A percentile compares a stretch with the other conserved stretches of the same genome.
Evolutionary conservation across 2,113 vertebrate species (phyloP).

Genomic region (Lota lota): DNA sequence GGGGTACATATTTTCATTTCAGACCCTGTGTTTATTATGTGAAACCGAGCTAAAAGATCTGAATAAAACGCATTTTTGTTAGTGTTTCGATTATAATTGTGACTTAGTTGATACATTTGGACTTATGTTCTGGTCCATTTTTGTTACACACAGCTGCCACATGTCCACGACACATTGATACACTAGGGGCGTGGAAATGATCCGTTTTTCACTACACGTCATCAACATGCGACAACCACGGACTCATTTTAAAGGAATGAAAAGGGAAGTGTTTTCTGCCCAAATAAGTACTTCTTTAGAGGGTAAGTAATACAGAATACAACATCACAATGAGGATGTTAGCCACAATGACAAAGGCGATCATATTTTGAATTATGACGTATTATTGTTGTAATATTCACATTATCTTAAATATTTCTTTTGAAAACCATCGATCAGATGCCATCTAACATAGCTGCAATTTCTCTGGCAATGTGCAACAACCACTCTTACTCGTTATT

Average conservation of each 20-base stretch:
- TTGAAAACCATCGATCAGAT: too few species aligned
- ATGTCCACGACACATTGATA: too few species aligned
- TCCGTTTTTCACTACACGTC: constrained; percentile 34
- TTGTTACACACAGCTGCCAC: too few species aligned
- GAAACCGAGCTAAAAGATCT: constrained; percentile 39
- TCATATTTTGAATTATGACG: too few species aligned
- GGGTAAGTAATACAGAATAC: constrained; percentile 32
- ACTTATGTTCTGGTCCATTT: neutral
- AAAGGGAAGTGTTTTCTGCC: neutral
- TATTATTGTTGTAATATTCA: too few species aligned
- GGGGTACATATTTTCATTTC: constrained; percentile 11
- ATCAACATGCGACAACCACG: constrained; percentile 37
- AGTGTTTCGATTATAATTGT: constrained; percentile 10
- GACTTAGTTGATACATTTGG: neutral
- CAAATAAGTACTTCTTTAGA: neutral
- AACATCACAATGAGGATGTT: neutral
- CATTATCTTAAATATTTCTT: too few species aligned
- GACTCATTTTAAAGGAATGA: neutral
- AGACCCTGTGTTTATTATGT: constrained; percentile 34
- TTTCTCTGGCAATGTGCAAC: too few species aligned
- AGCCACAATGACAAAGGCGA: neutral
- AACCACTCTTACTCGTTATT: too few species aligned
- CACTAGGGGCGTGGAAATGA: too few species aligned
- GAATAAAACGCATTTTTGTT: constrained; percentile 56
- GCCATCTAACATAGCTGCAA: too few species aligned